These are phyloP conservation scores for Enteromius radiatus DNA, from an alignment of 2,797 vertebrate genomes.

Conservation along the genomic window DNA sequence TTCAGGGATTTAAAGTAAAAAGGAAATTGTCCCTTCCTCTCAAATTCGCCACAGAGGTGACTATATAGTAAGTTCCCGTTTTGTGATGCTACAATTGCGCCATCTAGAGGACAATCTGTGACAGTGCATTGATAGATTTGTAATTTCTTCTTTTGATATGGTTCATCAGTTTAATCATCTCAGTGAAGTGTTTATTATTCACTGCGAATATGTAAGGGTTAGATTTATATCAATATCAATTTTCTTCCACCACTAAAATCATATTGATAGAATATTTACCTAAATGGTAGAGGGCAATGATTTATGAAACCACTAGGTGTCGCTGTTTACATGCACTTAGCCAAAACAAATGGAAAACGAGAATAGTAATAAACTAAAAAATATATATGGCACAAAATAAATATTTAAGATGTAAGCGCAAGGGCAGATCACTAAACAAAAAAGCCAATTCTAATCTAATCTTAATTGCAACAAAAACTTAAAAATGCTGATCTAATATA, in stretches of 20 bases:
- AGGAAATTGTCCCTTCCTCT: neutral
- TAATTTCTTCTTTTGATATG: neutral
- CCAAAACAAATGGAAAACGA: neutral
- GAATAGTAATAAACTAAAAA: neutral
- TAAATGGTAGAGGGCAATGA: neutral
- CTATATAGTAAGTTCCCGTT: neutral
- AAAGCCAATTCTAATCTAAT: neutral
- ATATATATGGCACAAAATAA: neutral
- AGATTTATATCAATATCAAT: neutral
- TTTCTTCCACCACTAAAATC: neutral
- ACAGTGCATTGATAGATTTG: neutral
- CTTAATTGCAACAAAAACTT: neutral
- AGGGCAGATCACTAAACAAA: neutral
- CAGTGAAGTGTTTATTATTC: neutral
- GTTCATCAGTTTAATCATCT: neutral
- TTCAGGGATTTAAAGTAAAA: neutral
- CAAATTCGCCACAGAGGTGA: neutral
- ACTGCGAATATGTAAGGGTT: neutral
- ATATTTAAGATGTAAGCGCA: neutral
- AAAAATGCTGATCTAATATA: neutral
- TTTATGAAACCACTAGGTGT: constrained; percentile 21
- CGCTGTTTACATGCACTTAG: constrained; percentile 11
- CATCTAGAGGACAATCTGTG: constrained; percentile 28
- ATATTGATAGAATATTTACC: neutral
- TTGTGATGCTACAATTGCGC: constrained; percentile 7